Base-by-base conservation (phyloP, 2,113 vertebrate species). In the Lagopus leucura region DNA sequence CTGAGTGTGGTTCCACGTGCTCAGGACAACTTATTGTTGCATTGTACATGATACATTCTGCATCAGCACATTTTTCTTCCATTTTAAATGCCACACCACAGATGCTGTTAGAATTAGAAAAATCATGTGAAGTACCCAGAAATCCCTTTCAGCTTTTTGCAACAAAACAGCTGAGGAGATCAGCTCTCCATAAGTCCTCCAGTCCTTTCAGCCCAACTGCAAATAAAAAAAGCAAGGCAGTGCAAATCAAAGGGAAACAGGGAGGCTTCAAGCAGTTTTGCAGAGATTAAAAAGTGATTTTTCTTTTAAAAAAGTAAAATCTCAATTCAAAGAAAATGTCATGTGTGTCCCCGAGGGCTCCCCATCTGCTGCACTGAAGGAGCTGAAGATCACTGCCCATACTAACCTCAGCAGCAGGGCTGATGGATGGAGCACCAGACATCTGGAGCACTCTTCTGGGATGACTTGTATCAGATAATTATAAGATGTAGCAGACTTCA, bases 381-480 rank as follows among this genome's bases (percentile, higher is more conserved):
- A 84, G 19, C 57, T 13, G 3, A 43, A 24, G 50, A 48, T 47
- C 40, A 42, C 34, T 92, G 40, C n/a, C 61, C 2, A 1, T 17
- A 6, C 21, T 0, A 8, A 43, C 36, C 69, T 47, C 55, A 52
- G 65, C 32, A 71, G 52, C n/a, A 20, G 16, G 22, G 79, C 34
- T 34, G 8, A 83, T 30, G 42, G 86, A 95, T 52, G 50, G 69
- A 94, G 45, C 75, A 57, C 2, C 28, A 90, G 47, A 83, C 92
- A 75, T 86, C 90, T 81, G 92, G 38, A 93, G 34, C 3, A 0
- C 4, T 93, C 90, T 61, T 40, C 32, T n/a, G 83, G 80, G 80
- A 83, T 38, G 57, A 19, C 80, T 74, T 61, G 24, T 86, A 72
- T 40, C 82, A 84, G 77, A 73, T 90, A 88, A 91, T 92, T 72